Evolutionary conservation across 2,797 vertebrate species (phyloP).

Genomic region (Columba guinea): DNA sequence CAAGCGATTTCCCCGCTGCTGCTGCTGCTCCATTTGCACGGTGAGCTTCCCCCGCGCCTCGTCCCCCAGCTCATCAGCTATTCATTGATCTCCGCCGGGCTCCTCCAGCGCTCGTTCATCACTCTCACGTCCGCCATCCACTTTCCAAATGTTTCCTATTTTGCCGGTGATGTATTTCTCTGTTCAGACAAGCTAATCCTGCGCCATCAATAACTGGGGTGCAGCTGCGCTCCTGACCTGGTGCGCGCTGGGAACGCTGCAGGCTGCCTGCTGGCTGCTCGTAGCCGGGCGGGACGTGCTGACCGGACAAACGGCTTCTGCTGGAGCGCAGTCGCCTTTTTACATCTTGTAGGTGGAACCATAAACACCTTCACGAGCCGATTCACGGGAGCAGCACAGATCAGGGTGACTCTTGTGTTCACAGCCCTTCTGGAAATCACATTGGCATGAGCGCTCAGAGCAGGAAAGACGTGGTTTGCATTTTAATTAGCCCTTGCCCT

Average conservation of each 20-base stretch:
- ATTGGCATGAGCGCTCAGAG: not conserved
- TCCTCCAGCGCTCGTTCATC: constrained; percentile 10
- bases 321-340: not conserved
- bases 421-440: not conserved
- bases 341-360: not conserved
- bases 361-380: not conserved
- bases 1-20: not conserved
- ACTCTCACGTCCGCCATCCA: not conserved
- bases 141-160: not conserved
- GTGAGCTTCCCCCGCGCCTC: not conserved
- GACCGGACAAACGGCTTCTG: not conserved
- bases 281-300: rapidly evolving
- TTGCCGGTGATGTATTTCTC: not conserved
- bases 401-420: constrained; percentile 15
- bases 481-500: not conserved
- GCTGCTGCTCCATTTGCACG: not conserved
- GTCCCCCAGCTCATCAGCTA: not conserved
- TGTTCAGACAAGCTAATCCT: not conserved
- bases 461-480: not conserved
- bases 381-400: not conserved
- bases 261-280: not conserved
- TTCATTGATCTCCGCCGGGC: not conserved
- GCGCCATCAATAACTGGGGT: not conserved
- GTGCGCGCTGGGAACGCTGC: not conserved
- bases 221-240: not conserved